Conservation (phyloP, 2,797 vertebrate species). For the Phrynocephalus vlangalii region DNA sequence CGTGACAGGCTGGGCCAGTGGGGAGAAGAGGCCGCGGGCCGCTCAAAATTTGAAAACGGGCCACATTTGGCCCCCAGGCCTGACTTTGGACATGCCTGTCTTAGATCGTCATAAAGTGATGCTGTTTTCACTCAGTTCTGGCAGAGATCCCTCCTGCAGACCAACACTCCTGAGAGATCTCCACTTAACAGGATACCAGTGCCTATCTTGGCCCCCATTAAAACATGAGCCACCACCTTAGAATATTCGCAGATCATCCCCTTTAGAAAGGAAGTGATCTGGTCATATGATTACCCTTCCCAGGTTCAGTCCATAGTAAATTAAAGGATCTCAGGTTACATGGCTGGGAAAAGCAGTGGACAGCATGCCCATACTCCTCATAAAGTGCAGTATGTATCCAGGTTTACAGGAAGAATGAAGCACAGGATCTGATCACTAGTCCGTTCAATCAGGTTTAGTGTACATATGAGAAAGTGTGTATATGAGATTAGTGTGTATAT, state of each 20-base stretch:
- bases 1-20: too few relatives aligned
- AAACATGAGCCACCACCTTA: not conserved
- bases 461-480: not conserved
- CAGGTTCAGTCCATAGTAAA: not conserved
- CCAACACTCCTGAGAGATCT: not conserved
- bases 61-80: too few relatives aligned
- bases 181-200: not conserved
- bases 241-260: not conserved
- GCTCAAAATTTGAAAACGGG: too few relatives aligned
- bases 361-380: not conserved
- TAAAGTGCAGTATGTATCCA: not conserved
- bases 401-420: not conserved
- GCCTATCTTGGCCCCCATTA: not conserved
- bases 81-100: too few relatives aligned
- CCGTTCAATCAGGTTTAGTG: not conserved
- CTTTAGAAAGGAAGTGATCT: not conserved
- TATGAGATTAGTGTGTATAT: not conserved
- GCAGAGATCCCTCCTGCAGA: not conserved
- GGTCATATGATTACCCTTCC: not conserved
- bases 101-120: not conserved
- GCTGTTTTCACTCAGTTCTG: not conserved
- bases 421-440: not conserved
- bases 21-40: too few relatives aligned
- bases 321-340: not conserved
- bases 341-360: not conserved